These are phyloP conservation scores for Bemisia tabaci DNA, from an alignment of 1,140 invertebrate species.

Conservation along the genomic window DNA sequence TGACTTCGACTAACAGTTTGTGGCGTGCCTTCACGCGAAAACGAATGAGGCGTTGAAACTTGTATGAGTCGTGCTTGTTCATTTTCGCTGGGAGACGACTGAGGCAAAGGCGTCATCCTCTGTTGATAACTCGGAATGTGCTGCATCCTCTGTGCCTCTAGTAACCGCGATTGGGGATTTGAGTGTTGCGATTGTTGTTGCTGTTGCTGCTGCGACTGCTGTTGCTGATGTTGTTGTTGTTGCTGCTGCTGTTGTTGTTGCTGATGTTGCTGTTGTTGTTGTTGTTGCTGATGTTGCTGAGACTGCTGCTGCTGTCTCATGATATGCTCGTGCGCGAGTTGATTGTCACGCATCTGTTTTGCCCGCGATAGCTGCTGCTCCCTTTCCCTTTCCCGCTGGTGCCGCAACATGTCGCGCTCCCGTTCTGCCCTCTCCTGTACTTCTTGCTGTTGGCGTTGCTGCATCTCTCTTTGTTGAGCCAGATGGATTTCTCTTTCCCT, in stretches of 20 bases:
- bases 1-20: neutral
- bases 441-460: constrained; percentile 26
- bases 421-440: constrained; percentile 13
- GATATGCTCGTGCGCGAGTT: constrained; percentile 14
- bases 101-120: neutral
- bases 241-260: constrained; percentile 29
- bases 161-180: neutral
- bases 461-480: constrained; percentile 30
- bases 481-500: constrained; percentile 35
- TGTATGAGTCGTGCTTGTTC: neutral
- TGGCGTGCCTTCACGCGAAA: neutral
- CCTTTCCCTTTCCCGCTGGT: constrained; percentile 27
- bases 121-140: neutral
- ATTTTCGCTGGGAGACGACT: neutral
- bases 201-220: constrained; percentile 29
- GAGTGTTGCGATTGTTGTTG: constrained; percentile 18
- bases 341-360: constrained; percentile 30
- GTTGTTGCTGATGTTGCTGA: constrained; percentile 10
- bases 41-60: neutral
- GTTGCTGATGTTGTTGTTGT: constrained; percentile 30
- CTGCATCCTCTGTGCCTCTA: constrained; percentile 6
- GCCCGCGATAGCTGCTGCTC: constrained; percentile 22
- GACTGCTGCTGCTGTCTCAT: neutral
- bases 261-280: constrained; percentile 30
- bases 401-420: constrained; percentile 13